Evolutionary conservation across 2,797 vertebrate genomes (phyloP).

Genomic region (Lates japonicus): DNA sequence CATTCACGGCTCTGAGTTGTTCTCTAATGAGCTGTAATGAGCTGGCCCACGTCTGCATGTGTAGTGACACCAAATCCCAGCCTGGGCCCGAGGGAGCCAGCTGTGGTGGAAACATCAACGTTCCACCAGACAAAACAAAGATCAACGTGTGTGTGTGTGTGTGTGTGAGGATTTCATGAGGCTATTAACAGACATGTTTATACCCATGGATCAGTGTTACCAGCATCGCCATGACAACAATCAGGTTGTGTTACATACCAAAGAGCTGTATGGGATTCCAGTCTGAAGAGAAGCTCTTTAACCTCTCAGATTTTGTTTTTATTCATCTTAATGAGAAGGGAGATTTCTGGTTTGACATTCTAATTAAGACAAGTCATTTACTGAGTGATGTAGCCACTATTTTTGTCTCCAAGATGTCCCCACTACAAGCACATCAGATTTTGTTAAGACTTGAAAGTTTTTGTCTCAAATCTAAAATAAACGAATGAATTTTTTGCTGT

Average conservation of each 20-base stretch:
- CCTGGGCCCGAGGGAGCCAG: conserved; percentile 13
- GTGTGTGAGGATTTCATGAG: conserved; percentile 44
- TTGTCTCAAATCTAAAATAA: too few species aligned
- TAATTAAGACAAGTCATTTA: too few species aligned
- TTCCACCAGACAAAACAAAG: conserved; percentile 44
- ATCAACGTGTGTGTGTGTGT: conserved; percentile 7
- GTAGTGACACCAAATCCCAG: conserved; percentile 43
- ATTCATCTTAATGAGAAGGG: background rate
- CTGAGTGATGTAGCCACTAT: too few species aligned
- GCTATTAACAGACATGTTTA: conserved; percentile 80
- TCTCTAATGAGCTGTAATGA: conserved; percentile 66
- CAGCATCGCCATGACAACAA: conserved; percentile 49
- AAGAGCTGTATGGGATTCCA: background rate
- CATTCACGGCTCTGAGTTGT: conserved; percentile 12
- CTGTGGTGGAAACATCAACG: conserved; percentile 67
- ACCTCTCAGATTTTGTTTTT: background rate
- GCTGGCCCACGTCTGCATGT: conserved; percentile 12
- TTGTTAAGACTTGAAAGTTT: too few species aligned
- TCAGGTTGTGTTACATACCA: conserved; percentile 23
- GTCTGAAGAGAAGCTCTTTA: background rate
- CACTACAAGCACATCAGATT: too few species aligned
- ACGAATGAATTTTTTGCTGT: too few species aligned
- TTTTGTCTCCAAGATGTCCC: too few species aligned
- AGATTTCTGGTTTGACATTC: too few species aligned
- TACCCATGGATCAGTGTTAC: conserved; percentile 34